phyloP scores from a whole-genome alignment of 2,888 invertebrate genomes.

The Apoda limacodes region DNA sequence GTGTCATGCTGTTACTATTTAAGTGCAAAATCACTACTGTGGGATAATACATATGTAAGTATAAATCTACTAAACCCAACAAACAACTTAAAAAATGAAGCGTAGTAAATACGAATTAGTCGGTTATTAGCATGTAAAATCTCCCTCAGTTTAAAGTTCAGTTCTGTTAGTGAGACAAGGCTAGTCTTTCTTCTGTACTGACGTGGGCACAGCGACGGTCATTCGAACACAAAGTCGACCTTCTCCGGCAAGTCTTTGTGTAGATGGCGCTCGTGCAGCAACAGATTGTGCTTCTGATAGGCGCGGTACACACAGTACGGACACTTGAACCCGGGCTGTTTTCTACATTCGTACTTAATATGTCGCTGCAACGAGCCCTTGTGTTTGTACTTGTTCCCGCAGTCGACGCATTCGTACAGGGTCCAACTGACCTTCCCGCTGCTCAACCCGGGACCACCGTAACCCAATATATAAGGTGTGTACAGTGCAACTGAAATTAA shows the following conservation, averaged over 20 bases:
- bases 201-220: constrained; percentile 43
- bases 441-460: constrained; percentile 55
- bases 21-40: no score
- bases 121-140: constrained; percentile 4
- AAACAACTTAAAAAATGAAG: not conserved
- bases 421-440: constrained; percentile 59
- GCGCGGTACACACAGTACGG: constrained; percentile 76
- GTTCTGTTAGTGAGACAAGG: constrained; percentile 3
- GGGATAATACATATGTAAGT: no score
- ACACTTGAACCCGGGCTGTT: constrained; percentile 77
- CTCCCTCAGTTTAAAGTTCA: constrained; percentile 7
- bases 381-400: constrained; percentile 86
- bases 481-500: constrained; percentile 68
- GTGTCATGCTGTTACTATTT: no score
- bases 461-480: constrained; percentile 68
- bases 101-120: constrained; percentile 1
- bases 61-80: no score
- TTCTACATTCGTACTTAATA: constrained; percentile 80
- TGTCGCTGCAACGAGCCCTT: constrained; percentile 83
- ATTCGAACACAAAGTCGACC: constrained; percentile 65
- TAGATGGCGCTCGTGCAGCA: constrained; percentile 64
- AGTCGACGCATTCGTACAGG: constrained; percentile 74
- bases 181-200: constrained; percentile 44
- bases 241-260: constrained; percentile 67
- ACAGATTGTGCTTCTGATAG: constrained; percentile 74